Evolutionary conservation across 1,140 invertebrate species (phyloP).

Genomic region (Drosophila malerkotliana): DNA sequence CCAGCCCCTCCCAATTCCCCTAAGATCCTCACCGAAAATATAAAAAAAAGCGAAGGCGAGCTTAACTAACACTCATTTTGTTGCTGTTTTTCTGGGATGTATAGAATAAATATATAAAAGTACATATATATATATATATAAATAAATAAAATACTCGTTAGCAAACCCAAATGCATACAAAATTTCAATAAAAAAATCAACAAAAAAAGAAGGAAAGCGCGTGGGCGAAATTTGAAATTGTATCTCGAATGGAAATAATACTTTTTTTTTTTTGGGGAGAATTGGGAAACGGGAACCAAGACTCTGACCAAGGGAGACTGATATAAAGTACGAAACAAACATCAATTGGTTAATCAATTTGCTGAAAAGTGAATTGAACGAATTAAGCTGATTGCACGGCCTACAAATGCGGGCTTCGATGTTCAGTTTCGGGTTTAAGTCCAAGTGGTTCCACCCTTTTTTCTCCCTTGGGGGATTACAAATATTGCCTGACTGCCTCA

Average conservation of each 20-base stretch:
- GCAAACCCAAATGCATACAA: conserved; percentile 55
- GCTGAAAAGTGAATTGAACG: conserved; percentile 43
- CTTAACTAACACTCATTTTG: conserved; percentile 27
- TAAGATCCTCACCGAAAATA: not conserved
- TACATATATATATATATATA: not conserved
- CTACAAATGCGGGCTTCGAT: conserved; percentile 37
- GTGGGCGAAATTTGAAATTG: conserved; percentile 28
- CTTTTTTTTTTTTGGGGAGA: not conserved
- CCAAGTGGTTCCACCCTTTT: conserved; percentile 3
- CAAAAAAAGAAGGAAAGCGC: conserved; percentile 35
- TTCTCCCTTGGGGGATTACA: not conserved
- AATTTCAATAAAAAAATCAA: conserved; percentile 19
- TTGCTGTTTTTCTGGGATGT: not conserved
- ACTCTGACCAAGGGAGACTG: not conserved
- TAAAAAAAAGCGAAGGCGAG: conserved; percentile 3
- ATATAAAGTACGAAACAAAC: not conserved
- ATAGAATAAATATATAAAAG: conserved; percentile 12
- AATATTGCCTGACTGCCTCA: too few relatives aligned
- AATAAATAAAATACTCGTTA: conserved; percentile 57
- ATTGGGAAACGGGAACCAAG: not conserved
- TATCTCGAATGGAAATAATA: conserved; percentile 4
- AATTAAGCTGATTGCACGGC: conserved; percentile 42
- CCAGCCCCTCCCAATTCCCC: not conserved
- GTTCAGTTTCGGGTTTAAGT: conserved; percentile 5
- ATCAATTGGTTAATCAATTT: conserved; percentile 51